Base-by-base conservation (phyloP, 1,140 invertebrate genomes). In the Psix sp. region DNA sequence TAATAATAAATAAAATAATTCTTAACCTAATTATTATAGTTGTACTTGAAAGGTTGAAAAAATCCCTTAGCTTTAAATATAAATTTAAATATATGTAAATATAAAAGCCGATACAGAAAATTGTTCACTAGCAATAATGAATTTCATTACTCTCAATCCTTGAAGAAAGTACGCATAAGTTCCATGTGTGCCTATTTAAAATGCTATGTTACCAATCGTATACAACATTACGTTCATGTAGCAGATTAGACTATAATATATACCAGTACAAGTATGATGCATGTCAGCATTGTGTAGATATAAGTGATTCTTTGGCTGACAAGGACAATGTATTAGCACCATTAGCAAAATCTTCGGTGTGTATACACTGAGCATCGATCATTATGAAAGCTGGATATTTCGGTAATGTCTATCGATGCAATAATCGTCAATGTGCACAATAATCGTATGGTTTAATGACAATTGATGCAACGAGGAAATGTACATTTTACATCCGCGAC, bases 361-460 rank as follows among this genome's bases (percentile, higher is more conserved):
- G 78, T 76, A 78, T 80, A 71, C 80, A 78, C 78, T 68, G 66
- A 49, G 60, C 74, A 82, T 84, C 80, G 82, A 83, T 83, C 82
- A 83, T 83, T 81, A 79, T 54, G 76, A 59, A 76, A 65, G 49
- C 46, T 51, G 75, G 74, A 74, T 78, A 79, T 82, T 77, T 77
- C 76, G 68, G 67, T 83, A 84, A 81, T 82, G 77, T 76, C 77
- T 76, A 77, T 80, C 65, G 78, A 67, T 56, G 75, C 77, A 81
- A 83, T 85, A 83, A 84, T 84, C 83, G 77, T 83, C 82, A 79
- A 76, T 77, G 75, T 33, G 67, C 63, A 52, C 78, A 85, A 86
- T 86, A 85, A 85, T 85, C 82, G 80, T 83, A 80, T 57, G 75
- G 81, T 79, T 82, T 86, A 86, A 86, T 86, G 82, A 85, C 82